Conservation (phyloP, 2,113 vertebrate genomes). For the Acrocephalus kingi region DNA sequence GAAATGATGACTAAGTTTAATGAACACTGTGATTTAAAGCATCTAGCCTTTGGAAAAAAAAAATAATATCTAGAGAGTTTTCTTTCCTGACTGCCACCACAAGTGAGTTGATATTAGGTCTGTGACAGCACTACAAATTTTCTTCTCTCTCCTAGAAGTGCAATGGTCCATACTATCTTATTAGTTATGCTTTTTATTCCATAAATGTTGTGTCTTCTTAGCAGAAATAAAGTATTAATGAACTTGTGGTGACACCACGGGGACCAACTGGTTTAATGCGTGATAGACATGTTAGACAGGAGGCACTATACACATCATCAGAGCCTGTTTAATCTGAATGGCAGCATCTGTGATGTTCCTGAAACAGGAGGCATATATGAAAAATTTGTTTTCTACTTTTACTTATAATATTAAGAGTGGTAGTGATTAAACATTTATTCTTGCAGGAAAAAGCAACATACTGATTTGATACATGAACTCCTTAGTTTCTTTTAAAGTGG, state of each 20-base stretch:
- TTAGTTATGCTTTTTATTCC: background rate
- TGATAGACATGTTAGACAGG: background rate
- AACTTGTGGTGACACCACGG: background rate
- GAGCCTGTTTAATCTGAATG: background rate
- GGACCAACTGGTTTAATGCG: background rate
- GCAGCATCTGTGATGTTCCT: background rate
- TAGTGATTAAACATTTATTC: background rate
- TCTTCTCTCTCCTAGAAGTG: background rate
- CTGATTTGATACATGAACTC: background rate
- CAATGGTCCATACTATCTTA: background rate
- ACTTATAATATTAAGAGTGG: background rate
- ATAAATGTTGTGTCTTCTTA: background rate
- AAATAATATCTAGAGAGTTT: background rate
- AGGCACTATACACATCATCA: background rate
- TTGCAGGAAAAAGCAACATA: background rate
- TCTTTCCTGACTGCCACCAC: background rate
- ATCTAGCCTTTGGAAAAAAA: background rate
- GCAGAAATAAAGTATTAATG: background rate
- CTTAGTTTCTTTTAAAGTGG: background rate
- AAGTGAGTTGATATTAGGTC: background rate
- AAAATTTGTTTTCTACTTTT: background rate
- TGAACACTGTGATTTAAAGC: constrained; percentile 8
- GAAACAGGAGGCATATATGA: background rate
- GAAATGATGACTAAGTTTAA: constrained; percentile 26
- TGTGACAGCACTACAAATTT: background rate